These are phyloP conservation scores for Metellina segmentata DNA, from an alignment of 2,888 invertebrate genomes.

Conservation along the genomic window DNA sequence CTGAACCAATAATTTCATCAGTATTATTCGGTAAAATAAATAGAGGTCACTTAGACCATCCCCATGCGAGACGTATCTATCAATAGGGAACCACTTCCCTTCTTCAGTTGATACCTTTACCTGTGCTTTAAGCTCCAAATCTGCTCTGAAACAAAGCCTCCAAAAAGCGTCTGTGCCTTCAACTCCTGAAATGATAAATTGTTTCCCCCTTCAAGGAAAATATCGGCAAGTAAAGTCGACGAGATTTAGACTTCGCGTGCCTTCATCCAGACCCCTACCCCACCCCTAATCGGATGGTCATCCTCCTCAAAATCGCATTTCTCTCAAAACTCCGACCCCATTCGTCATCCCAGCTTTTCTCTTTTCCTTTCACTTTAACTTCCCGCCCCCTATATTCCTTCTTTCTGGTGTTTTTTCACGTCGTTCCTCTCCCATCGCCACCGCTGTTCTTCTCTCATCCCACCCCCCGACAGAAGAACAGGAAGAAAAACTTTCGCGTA, in stretches of 20 bases:
- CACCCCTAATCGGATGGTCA: constrained; percentile 26
- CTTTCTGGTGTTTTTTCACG: not conserved
- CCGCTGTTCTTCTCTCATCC: too few relatives aligned
- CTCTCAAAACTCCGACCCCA: constrained; percentile 50
- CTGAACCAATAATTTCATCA: not conserved
- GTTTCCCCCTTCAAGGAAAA: constrained; percentile 22
- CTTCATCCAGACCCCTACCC: not conserved
- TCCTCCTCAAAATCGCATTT: constrained; percentile 64
- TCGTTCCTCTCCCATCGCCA: too few relatives aligned
- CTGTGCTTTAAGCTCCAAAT: constrained; percentile 22
- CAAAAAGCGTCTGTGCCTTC: constrained; percentile 28
- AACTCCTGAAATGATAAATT: constrained; percentile 44
- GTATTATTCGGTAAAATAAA: not conserved
- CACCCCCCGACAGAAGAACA: too few relatives aligned
- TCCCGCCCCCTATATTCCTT: not conserved
- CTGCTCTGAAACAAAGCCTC: not conserved
- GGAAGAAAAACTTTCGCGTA: constrained; percentile 24
- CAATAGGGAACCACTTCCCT: not conserved
- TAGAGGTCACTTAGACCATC: not conserved
- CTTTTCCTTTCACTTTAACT: not conserved
- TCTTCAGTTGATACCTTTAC: not conserved
- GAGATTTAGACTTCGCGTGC: constrained; percentile 55
- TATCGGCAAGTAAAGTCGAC: constrained; percentile 72
- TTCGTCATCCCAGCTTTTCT: constrained; percentile 55
- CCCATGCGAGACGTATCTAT: not conserved